A percentile compares a stretch with the other conserved stretches of the same genome.
These are phyloP conservation scores for Julus scandinavius DNA, from an alignment of 2,888 invertebrate genomes.

Conservation along the genomic window DNA sequence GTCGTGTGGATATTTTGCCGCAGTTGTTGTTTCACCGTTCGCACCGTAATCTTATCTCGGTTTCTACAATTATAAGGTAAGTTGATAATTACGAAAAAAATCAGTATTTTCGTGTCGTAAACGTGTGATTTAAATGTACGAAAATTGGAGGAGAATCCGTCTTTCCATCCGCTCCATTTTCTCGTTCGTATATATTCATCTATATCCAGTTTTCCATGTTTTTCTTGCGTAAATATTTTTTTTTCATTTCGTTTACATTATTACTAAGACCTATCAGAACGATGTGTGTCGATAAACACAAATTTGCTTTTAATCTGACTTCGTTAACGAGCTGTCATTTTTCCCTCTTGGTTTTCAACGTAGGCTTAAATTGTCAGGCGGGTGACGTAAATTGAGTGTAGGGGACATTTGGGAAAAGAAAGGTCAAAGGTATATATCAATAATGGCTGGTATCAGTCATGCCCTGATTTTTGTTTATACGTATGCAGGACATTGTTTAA, in stretches of 20 bases:
- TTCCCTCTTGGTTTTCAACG: not conserved
- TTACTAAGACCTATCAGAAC: not conserved
- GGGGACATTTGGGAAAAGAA: not conserved
- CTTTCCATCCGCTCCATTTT: not conserved
- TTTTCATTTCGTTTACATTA: not conserved
- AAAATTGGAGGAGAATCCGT: not conserved
- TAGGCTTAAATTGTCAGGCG: not conserved
- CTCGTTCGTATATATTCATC: not conserved
- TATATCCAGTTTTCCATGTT: not conserved
- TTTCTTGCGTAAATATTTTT: not conserved
- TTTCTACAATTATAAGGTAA: not conserved
- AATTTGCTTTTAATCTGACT: not conserved
- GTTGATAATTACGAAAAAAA: not conserved
- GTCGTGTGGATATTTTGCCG: not conserved
- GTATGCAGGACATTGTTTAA: not conserved
- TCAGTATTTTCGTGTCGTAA: not conserved
- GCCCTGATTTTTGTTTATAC: conserved; percentile 19
- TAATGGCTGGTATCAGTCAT: not conserved
- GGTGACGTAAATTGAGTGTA: not conserved
- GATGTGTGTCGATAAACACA: not conserved
- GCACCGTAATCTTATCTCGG: not conserved
- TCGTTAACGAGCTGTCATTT: not conserved
- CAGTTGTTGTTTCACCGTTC: not conserved
- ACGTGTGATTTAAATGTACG: not conserved
- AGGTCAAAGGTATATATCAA: not conserved